Conservation (phyloP, 37 sponge, comb jelly and placozoan genomes). For the Mnemiopsis leidyi region DNA sequence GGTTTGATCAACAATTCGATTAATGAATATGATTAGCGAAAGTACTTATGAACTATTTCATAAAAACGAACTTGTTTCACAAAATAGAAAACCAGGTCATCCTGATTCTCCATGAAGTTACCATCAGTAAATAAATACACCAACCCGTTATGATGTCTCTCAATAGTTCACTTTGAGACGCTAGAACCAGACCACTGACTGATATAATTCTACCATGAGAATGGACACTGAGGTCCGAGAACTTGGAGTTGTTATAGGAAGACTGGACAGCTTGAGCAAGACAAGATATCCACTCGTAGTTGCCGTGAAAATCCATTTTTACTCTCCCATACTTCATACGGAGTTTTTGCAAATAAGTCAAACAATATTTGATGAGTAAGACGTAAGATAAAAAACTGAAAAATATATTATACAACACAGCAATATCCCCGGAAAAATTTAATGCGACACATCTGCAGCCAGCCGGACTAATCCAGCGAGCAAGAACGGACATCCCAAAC, state of each 20-base stretch:
- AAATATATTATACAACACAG: not conserved
- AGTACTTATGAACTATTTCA: no score
- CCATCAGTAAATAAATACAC: not conserved
- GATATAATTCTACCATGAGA: not conserved
- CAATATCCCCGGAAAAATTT: not conserved
- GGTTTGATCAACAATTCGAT: no score
- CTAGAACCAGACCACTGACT: conserved; percentile 19
- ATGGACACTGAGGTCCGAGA: not conserved
- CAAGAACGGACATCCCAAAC: not conserved
- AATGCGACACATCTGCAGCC: not conserved
- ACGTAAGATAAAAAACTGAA: not conserved
- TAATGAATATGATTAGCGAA: no score
- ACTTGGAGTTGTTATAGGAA: not conserved
- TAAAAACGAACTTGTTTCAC: no score
- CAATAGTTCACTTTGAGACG: conserved; percentile 1
- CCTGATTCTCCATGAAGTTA: not conserved
- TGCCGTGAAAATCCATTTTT: not conserved
- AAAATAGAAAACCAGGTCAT: no score
- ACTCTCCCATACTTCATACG: not conserved
- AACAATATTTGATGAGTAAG: not conserved
- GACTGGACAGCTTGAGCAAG: conserved; percentile 26
- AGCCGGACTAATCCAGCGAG: not conserved
- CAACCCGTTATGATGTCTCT: conserved; percentile 21
- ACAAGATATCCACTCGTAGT: conserved; percentile 16
- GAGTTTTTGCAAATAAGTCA: not conserved